Evolutionary conservation across 1,140 invertebrate genomes (phyloP), one percentile per base, ranked within the genome.

Genomic region (Bombyx mandarina): DNA sequence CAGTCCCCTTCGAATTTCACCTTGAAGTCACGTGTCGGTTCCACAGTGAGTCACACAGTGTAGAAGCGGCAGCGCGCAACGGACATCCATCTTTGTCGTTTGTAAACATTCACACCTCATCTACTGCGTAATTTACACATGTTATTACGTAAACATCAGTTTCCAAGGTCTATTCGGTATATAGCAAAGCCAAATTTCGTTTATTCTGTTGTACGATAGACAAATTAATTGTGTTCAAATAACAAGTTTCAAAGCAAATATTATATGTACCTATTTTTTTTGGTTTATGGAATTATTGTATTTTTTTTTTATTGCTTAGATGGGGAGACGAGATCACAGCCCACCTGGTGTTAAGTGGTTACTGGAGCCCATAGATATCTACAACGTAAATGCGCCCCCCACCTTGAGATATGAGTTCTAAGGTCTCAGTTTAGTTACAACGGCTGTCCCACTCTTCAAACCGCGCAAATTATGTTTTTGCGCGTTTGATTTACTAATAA

Each of bases 1-100:
- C 26, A 35, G 10, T 52, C 53, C 62, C 43, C 49, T 57, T 65
- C 56, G 62, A 52, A 63, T 50, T 63, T 77, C 66, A 74, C 73
- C 71, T 77, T 71, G 71, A 66, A 66, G 69, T 74, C 75, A 75
- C 73, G 73, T 75, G 75, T 58, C 42, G 12, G 52, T 50, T 7
- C 64, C 45, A 22, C 46, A 50, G 54, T 77, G 75, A 77, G 57
- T 77, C 75, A 77, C 63, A n/a, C 12, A 54, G 35, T 8, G 54
- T 42, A 42, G 54, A 35, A 55, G 54, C 45, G 26, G 45, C 51
- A 54, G 43, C 57, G 63, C 62, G 57, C 66, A 57, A 44, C 56
- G 43, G 49, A 7, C 22, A 6, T 53, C 52, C 47, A 48, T 53
- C 58, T 7, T 51, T 22, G 12, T 26, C 12, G 45, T 55, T 58